These are phyloP conservation scores for Cacoxenus indagator DNA, from an alignment of 2,888 invertebrate species.

Conservation along the genomic window DNA sequence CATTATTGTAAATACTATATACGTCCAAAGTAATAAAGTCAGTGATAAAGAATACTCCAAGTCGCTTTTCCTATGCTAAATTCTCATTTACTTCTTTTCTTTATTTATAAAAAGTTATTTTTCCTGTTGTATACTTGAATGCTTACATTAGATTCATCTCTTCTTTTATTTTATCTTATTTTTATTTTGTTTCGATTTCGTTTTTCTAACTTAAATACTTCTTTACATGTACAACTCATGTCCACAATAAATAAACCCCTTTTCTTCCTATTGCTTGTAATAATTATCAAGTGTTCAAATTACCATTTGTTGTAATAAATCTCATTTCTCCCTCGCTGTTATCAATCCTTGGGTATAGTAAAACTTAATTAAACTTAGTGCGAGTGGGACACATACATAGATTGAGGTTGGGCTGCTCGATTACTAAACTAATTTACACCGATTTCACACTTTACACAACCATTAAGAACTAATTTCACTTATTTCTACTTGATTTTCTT, in stretches of 20 bases:
- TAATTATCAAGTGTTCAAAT: background rate
- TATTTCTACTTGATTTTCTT: constrained; percentile 32
- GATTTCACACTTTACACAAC: constrained; percentile 52
- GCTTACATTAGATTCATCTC: constrained; percentile 5
- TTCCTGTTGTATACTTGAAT: constrained; percentile 19
- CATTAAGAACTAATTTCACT: constrained; percentile 48
- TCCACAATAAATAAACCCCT: background rate
- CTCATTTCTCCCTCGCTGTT: constrained; percentile 34
- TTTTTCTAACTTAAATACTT: background rate
- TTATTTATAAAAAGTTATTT: constrained; percentile 9
- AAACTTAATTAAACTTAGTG: constrained; percentile 40
- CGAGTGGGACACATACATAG: constrained; percentile 15
- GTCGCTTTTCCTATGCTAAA: constrained; percentile 12
- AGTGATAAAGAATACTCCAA: background rate
- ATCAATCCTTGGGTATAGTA: background rate
- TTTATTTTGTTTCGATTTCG: background rate
- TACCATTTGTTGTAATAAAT: constrained; percentile 5
- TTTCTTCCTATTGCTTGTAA: background rate
- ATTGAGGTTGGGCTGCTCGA: constrained; percentile 26
- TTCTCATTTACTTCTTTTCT: constrained; percentile 20
- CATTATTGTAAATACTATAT: background rate
- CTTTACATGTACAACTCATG: background rate
- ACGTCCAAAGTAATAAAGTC: background rate
- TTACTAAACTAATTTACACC: constrained; percentile 42
- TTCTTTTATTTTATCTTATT: background rate